These are phyloP conservation scores for Acipenser transmontanus DNA, from an alignment of 2,797 vertebrate genomes.

Conservation along the genomic window DNA sequence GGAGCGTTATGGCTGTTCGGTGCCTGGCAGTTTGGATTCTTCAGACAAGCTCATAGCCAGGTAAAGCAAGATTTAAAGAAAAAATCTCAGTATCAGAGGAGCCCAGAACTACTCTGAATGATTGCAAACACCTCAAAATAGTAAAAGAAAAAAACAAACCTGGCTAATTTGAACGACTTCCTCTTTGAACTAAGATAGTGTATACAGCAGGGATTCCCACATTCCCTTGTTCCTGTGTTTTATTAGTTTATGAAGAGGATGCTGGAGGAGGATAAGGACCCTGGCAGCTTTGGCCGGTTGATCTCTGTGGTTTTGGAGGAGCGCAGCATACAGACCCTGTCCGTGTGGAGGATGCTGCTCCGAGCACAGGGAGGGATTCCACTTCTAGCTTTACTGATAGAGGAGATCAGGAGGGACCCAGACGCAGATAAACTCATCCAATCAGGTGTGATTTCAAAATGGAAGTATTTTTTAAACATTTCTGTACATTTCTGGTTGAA, in stretches of 20 bases:
- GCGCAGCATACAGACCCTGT: slow-evolving; percentile 33
- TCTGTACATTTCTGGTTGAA: too few species aligned
- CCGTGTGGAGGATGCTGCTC: slow-evolving; percentile 55
- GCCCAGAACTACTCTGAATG: too few species aligned
- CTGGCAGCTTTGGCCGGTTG: slow-evolving; percentile 34
- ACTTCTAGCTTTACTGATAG: slow-evolving; percentile 35
- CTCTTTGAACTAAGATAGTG: too few species aligned
- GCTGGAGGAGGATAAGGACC: slow-evolving; percentile 30
- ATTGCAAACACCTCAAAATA: too few species aligned
- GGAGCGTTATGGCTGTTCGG: background rate
- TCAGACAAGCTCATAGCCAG: too few species aligned
- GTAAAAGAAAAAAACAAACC: too few species aligned
- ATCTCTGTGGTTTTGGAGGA: slow-evolving; percentile 46
- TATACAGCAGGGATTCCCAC: background rate
- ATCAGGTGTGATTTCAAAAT: slow-evolving; percentile 34
- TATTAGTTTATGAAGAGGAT: slow-evolving; percentile 45
- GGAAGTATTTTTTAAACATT: too few species aligned
- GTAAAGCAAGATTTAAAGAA: too few species aligned
- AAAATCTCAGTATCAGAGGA: too few species aligned
- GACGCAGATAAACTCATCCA: slow-evolving; percentile 42
- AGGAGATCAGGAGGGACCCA: slow-evolving; percentile 49
- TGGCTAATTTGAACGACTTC: too few species aligned
- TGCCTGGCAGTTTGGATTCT: background rate
- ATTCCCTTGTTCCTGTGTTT: slow-evolving; percentile 18
- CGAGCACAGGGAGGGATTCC: slow-evolving; percentile 29